Evolutionary conservation across 1,140 invertebrate species (phyloP).

Genomic region (Zophobas morio): DNA sequence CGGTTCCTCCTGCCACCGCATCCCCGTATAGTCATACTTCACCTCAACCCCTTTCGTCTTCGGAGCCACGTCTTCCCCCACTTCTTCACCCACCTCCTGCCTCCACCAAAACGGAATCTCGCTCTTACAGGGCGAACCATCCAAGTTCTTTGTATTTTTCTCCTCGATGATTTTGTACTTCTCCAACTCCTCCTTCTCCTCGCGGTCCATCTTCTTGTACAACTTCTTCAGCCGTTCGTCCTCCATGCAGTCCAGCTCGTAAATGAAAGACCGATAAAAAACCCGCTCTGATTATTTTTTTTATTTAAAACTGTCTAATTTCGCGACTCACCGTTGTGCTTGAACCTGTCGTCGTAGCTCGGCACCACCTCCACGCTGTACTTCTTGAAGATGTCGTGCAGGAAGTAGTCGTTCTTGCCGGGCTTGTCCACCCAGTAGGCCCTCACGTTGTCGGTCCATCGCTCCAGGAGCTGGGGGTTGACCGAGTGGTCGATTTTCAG

Average conservation of each 20-base stretch:
- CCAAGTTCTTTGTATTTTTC: constrained; percentile 48
- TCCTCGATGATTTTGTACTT: constrained; percentile 31
- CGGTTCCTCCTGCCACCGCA: constrained; percentile 59
- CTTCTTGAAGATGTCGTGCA: constrained; percentile 68
- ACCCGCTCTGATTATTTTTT: constrained; percentile 64
- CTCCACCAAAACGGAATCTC: constrained; percentile 58
- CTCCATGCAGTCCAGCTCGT: constrained; percentile 70
- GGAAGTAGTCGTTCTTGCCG: constrained; percentile 68
- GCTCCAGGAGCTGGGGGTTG: constrained; percentile 59
- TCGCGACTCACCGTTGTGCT: constrained; percentile 52
- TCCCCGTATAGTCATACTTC: constrained; percentile 1
- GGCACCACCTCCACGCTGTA: constrained; percentile 63
- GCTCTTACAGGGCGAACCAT: constrained; percentile 47
- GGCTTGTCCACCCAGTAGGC: constrained; percentile 71
- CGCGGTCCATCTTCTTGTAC: constrained; percentile 61
- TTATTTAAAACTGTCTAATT: neutral
- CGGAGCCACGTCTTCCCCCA: constrained; percentile 5
- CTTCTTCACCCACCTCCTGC: neutral
- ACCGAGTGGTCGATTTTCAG: constrained; percentile 41
- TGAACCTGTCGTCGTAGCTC: constrained; percentile 55
- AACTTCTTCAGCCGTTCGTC: constrained; percentile 65
- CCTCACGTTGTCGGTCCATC: constrained; percentile 66
- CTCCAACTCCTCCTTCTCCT: constrained; percentile 4
- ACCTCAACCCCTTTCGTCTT: constrained; percentile 4
- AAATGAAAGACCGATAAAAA: constrained; percentile 69